Evolutionary conservation across 2,797 vertebrate genomes (phyloP).

Genomic region (Gouania willdenowi): DNA sequence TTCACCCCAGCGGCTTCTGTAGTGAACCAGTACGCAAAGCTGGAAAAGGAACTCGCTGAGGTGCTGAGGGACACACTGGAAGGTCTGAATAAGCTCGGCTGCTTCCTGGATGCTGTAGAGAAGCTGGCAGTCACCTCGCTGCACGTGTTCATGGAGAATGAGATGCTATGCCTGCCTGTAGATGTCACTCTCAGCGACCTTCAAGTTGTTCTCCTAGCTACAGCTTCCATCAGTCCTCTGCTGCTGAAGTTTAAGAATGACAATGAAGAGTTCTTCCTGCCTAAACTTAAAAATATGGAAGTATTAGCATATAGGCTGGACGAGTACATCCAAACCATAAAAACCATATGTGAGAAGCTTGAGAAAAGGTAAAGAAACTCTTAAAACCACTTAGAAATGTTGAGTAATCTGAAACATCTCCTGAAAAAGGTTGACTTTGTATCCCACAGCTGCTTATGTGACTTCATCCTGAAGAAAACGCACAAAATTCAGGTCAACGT

Average conservation of each 20-base stretch:
- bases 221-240: conserved; percentile 34
- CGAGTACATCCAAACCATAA: conserved; percentile 46
- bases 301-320: conserved; percentile 60
- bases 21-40: conserved; percentile 18
- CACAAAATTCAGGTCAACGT: conserved; percentile 11
- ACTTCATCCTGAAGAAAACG: conserved; percentile 12
- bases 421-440: not conserved
- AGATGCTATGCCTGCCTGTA: conserved; percentile 21
- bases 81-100: conserved; percentile 54
- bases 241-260: conserved; percentile 67
- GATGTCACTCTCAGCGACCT: conserved; percentile 14
- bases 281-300: conserved; percentile 56
- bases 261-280: conserved; percentile 50
- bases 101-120: conserved; percentile 67
- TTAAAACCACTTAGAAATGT: no score
- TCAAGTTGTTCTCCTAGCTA: conserved; percentile 24
- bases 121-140: conserved; percentile 66
- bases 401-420: not conserved
- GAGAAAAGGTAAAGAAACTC: conserved; percentile 42
- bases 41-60: conserved; percentile 53
- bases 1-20: conserved; percentile 10
- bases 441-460: conserved; percentile 13
- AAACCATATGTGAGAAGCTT: conserved; percentile 51
- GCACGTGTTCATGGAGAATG: conserved; percentile 53
- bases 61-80: conserved; percentile 46